A percentile compares a stretch with the other conserved stretches of the same genome.
phyloP scores from a whole-genome alignment of 2,888 invertebrate species.

The Dione vanillae region DNA sequence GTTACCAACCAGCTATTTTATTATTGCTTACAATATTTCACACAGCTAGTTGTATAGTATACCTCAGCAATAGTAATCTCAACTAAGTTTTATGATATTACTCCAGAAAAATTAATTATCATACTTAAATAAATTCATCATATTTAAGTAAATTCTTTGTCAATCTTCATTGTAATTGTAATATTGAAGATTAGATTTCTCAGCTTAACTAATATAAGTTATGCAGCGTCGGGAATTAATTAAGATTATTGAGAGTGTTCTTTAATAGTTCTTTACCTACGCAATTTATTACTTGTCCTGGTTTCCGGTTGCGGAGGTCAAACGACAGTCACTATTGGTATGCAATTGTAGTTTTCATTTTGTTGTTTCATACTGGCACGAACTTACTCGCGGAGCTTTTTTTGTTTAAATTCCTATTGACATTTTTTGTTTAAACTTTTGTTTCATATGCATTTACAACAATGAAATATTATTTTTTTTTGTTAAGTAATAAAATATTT shows the following conservation, averaged over 20 bases:
- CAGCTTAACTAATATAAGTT: conserved; percentile 45
- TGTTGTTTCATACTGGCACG: conserved; percentile 23
- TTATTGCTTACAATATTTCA: too few species aligned
- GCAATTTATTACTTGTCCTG: conserved; percentile 44
- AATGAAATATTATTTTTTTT: too few species aligned
- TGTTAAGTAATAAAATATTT: too few species aligned
- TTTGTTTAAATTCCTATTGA: conserved; percentile 5
- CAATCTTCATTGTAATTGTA: conserved; percentile 27
- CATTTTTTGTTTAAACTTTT: not conserved
- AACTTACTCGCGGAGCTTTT: not conserved
- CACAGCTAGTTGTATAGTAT: too few species aligned
- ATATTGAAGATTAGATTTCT: conserved; percentile 42
- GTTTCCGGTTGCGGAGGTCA: conserved; percentile 50
- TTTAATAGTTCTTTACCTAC: conserved; percentile 47
- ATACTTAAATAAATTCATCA: too few species aligned
- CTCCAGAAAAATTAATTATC: conserved; percentile 26
- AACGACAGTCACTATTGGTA: conserved; percentile 46
- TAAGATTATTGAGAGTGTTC: conserved; percentile 47
- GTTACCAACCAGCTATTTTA: too few species aligned
- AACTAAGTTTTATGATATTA: not conserved
- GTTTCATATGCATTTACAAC: too few species aligned
- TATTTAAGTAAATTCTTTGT: conserved; percentile 27
- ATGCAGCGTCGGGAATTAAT: conserved; percentile 50
- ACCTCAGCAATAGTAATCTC: too few species aligned
- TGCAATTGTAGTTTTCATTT: conserved; percentile 30